Conservation (phyloP, 2,113 vertebrate genomes). For the Taurulus bubalis region DNA sequence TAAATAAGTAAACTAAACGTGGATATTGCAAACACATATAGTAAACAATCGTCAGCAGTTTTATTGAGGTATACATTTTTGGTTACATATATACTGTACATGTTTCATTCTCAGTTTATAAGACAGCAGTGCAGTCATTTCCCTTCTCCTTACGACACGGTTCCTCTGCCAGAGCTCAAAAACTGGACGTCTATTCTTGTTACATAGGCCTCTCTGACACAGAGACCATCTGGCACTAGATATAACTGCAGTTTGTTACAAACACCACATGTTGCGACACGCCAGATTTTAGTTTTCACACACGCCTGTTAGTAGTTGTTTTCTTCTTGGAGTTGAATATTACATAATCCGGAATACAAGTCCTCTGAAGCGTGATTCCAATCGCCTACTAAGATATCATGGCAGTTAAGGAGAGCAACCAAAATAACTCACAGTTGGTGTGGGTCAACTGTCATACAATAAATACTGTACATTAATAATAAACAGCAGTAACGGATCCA, state of each 20-base stretch:
- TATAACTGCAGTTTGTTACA: constrained; percentile 26
- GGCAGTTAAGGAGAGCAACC: not conserved
- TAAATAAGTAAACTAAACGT: not conserved
- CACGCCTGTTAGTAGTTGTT: not conserved
- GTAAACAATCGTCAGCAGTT: constrained; percentile 15
- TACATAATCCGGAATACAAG: constrained; percentile 25
- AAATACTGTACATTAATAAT: constrained; percentile 59
- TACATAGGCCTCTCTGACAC: constrained; percentile 40
- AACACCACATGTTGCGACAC: constrained; percentile 53
- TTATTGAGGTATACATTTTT: constrained; percentile 31
- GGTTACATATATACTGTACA: not conserved
- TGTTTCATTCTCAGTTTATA: constrained; percentile 9
- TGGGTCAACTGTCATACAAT: constrained; percentile 37
- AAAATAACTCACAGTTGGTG: constrained; percentile 6
- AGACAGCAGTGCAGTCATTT: constrained; percentile 9
- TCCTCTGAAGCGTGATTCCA: not conserved
- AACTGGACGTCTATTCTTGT: constrained; percentile 41
- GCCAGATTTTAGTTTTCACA: constrained; percentile 17
- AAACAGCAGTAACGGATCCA: constrained; percentile 3
- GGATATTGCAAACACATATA: not conserved
- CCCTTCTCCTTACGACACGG: not conserved
- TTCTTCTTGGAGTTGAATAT: constrained; percentile 25
- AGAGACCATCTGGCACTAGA: constrained; percentile 46
- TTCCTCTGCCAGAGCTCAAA: constrained; percentile 7
- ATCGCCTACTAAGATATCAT: not conserved